Base-by-base conservation (phyloP, 1,140 invertebrate genomes). In the Lucilia cuprina region DNA sequence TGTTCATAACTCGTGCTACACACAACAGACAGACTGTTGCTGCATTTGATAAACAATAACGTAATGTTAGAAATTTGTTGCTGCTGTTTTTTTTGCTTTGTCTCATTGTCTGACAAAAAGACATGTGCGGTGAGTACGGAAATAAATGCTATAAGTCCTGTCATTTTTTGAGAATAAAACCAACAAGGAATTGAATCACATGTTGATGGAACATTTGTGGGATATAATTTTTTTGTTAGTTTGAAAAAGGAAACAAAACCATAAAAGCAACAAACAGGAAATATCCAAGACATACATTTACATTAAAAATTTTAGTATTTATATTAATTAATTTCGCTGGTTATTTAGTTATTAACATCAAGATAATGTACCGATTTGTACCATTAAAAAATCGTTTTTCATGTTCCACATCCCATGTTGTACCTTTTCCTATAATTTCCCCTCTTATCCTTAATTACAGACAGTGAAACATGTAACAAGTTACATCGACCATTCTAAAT, bases 211-310 rank as follows among this genome's bases (percentile, higher is more conserved):
- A 41, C 41, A 41, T 41, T 41, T 41, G 41, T 5, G 41, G 25
- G 1, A 30, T 30, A 41, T 41, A 5, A 8, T 41, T 0, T 10
- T 41, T 41, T 30, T 30, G 3, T 30, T 41, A 41, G 41, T 41
- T 8, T 41, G 41, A 5, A 41, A n/a, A 83, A 83, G 17, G 82
- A 82, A 74, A 60, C 41, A 41, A 47, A 77, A 77, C 47, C 34
- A 41, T 41, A 49, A 14, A 35, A 74, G 77, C 77, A 83, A 85
- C 78, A 82, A 85, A 82, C 83, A 84, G 83, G 77, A 84, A 83
- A 77, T 78, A 60, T 19, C 8, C 5, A 65, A 65, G n/a, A 65
- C 2, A 70, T 41, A 41, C 41, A 41, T 41, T 3, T 0, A 41
- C 41, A 41, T 41, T 41, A 5, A 41, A 41, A 41, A 41, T 3